A percentile compares a stretch with the other conserved stretches of the same genome.
These are phyloP conservation scores for Sebastolobus alascanus DNA, from an alignment of 2,797 vertebrate species.

Conservation along the genomic window DNA sequence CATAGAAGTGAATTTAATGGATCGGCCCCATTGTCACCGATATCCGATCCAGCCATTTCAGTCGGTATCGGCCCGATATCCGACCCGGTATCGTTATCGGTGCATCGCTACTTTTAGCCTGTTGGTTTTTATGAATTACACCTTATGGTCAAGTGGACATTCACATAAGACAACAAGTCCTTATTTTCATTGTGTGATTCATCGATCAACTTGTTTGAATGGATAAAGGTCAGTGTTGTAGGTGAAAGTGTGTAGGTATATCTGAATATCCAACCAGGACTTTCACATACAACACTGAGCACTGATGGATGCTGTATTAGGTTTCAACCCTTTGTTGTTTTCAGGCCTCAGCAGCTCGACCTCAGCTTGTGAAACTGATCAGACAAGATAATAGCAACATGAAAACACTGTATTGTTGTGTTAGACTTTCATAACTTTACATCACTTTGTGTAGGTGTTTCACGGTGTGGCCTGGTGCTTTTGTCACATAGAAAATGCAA, in stretches of 20 bases:
- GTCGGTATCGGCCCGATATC: no score
- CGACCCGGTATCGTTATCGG: no score
- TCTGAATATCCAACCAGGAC: constrained; percentile 37
- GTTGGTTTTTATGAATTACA: background rate
- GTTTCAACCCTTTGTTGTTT: constrained; percentile 66
- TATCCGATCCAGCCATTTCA: no score
- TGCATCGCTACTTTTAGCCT: constrained; percentile 7
- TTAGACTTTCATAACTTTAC: constrained; percentile 55
- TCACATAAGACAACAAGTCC: background rate
- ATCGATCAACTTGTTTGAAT: constrained; percentile 16
- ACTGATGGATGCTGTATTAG: constrained; percentile 52
- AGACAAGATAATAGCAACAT: constrained; percentile 30
- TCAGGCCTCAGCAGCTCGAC: constrained; percentile 55
- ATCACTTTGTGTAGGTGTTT: constrained; percentile 38
- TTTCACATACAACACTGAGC: constrained; percentile 36
- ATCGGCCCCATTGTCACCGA: no score
- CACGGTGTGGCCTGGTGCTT: constrained; percentile 23
- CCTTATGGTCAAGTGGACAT: constrained; percentile 9
- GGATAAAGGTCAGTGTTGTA: background rate
- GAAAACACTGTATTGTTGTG: constrained; percentile 10
- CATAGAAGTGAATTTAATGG: no score
- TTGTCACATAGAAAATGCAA: constrained; percentile 20
- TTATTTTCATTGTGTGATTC: constrained; percentile 17
- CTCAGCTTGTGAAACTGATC: constrained; percentile 39
- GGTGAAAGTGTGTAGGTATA: constrained; percentile 15